Conservation (phyloP, 2,113 vertebrate species). For the Callaeas wilsoni region DNA sequence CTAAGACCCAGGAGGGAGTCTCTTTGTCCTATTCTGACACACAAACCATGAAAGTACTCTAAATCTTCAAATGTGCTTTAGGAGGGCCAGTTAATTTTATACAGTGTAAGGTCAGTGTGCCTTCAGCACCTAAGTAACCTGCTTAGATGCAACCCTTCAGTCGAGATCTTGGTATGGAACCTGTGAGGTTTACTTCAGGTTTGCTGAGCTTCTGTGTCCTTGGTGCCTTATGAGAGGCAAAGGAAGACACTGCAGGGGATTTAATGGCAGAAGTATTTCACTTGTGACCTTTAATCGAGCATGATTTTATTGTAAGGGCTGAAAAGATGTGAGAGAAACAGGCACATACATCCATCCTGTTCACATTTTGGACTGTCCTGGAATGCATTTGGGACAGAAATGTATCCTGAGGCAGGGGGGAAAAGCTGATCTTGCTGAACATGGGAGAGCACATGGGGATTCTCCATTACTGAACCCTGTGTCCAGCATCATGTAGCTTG, state of each 20-base stretch:
- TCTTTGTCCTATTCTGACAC: not conserved
- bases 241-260: not conserved
- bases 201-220: not conserved
- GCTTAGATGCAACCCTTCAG: not conserved
- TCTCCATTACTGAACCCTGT: not conserved
- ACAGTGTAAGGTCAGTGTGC: not conserved
- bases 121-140: not conserved
- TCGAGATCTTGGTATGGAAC: accelerated
- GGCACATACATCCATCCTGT: accelerated
- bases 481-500: not conserved
- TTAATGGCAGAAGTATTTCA: not conserved
- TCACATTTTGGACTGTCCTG: not conserved
- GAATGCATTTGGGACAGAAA: not conserved
- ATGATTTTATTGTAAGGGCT: not conserved
- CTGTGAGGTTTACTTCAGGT: not conserved
- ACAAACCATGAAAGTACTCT: not conserved
- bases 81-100: not conserved
- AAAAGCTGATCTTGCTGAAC: not conserved
- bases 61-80: not conserved
- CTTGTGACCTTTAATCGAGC: not conserved
- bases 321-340: not conserved
- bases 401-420: too few species aligned
- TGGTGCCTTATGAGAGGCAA: not conserved
- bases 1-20: not conserved
- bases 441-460: not conserved